Evolutionary conservation across 2,888 invertebrate species (phyloP), one percentile per base, ranked within the genome.

Genomic region (Cremastinae sp.): DNA sequence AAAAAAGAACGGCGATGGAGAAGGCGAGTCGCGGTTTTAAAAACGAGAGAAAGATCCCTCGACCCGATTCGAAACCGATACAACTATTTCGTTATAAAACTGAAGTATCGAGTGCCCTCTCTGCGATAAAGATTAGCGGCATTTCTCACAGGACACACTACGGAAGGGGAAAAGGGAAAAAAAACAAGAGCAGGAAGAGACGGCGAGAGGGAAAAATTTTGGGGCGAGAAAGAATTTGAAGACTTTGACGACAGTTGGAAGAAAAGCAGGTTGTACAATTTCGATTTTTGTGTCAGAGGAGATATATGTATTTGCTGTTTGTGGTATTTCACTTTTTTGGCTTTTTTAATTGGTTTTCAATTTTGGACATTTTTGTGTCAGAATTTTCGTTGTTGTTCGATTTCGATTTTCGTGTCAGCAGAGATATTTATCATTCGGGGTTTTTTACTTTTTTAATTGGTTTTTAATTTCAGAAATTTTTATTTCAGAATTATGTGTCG

Each of bases 181-280:
- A 70, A 41, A 53, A 55, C 14, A 12, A 56, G 68, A 68, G 47
- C 68, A 51, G 41, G 43, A 62, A 53, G 70, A 43, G 35, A 47
- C 49, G 18, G 64, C 55, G 49, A 64, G 61, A 28, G 28, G 28
- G 28, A 28, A 2, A 3, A 69, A 53, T 55, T 35, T 14, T 59
- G 41, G 70, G 58, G 64, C 41, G 22, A 53, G 49, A 22, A 12
- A 28, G 45, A 65, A 12, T 39, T 43, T 5, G 18, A 47, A 39
- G 58, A 18, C 49, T 66, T n/a, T 37, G 72, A 72, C 58, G 75
- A 75, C 75, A 75, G 75, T 75, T 75, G 72, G 66, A 68, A 62
- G 68, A 68, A 68, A 72, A 75, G 72, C 68, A 64, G 72, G 72
- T 72, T 75, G 71, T 66, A 51, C 35, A 47, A 37, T 51, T 65